Percentiles rank a stretch among this genome's conserved stretches.
phyloP scores from a whole-genome alignment of 2,113 vertebrate species.

The Poecilia latipinna region DNA sequence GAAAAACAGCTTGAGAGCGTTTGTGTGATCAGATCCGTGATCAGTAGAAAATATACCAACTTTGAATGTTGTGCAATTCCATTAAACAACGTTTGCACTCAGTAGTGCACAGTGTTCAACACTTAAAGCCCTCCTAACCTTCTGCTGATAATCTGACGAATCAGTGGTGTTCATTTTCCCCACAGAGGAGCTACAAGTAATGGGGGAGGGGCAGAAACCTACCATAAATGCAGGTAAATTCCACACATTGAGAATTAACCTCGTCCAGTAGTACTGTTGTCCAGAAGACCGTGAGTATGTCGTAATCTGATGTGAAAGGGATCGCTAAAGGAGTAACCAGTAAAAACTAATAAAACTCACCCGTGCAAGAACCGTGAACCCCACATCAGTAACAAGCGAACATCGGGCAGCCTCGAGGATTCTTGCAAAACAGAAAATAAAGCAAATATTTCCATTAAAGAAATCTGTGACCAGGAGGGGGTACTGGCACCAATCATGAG shows the following conservation, averaged over 20 bases:
- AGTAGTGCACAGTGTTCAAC: neutral
- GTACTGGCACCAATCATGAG: no score
- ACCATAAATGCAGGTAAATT: neutral
- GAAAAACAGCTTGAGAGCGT: no score
- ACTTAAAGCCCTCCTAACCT: neutral
- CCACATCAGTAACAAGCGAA: slow-evolving; percentile 91
- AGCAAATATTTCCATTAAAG: neutral
- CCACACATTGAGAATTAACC: neutral
- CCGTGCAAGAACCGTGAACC: slow-evolving; percentile 90
- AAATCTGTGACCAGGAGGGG: no score
- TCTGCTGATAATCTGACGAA: no score
- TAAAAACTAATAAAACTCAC: slow-evolving; percentile 73
- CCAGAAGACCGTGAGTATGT: neutral
- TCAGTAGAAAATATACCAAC: no score
- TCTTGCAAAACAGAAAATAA: slow-evolving; percentile 71
- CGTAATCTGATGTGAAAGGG: no score
- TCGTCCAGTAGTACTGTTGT: neutral
- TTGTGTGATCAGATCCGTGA: no score
- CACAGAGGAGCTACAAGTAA: neutral
- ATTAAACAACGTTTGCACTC: neutral
- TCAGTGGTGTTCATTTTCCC: neutral
- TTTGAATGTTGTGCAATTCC: no score
- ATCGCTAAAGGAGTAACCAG: no score
- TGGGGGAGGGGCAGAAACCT: neutral
- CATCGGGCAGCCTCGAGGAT: slow-evolving; percentile 93